Conservation (phyloP, 2,888 invertebrate genomes). For the Crepidodera aurea region DNA sequence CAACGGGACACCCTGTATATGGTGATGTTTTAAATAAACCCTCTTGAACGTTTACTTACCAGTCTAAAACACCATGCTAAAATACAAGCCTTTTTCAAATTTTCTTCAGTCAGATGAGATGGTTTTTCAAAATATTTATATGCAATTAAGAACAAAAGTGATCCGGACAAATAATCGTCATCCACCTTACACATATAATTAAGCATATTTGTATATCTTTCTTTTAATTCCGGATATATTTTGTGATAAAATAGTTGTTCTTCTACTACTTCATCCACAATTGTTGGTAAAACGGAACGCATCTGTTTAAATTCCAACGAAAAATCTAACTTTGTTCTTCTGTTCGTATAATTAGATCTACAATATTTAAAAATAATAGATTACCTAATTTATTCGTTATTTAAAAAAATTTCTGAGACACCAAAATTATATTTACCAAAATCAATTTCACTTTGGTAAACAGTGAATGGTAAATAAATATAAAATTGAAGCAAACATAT, state of each 20-base stretch:
- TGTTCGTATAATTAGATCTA: neutral
- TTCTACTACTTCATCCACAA: neutral
- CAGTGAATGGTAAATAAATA: too few relatives aligned
- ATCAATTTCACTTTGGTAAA: too few relatives aligned
- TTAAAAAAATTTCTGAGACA: too few relatives aligned
- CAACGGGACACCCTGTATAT: too few relatives aligned
- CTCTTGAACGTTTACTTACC: constrained; percentile 7
- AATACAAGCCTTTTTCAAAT: constrained; percentile 6
- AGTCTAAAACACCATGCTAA: constrained; percentile 12
- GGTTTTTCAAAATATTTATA: constrained; percentile 14
- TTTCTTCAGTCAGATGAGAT: neutral
- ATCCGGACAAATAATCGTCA: neutral
- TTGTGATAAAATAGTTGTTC: constrained; percentile 4
- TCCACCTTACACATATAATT: neutral
- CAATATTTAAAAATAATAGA: too few relatives aligned
- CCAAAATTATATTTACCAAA: too few relatives aligned
- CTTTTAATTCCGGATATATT: neutral
- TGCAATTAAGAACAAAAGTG: neutral
- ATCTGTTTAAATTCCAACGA: neutral
- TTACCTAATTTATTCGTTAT: too few relatives aligned
- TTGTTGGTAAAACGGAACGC: neutral
- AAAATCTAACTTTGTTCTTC: neutral
- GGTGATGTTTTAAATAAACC: too few relatives aligned
- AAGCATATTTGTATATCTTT: neutral
- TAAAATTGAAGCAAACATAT: too few relatives aligned